Base-by-base conservation (phyloP, 2,797 vertebrate species). In the Anguilla marmorata region DNA sequence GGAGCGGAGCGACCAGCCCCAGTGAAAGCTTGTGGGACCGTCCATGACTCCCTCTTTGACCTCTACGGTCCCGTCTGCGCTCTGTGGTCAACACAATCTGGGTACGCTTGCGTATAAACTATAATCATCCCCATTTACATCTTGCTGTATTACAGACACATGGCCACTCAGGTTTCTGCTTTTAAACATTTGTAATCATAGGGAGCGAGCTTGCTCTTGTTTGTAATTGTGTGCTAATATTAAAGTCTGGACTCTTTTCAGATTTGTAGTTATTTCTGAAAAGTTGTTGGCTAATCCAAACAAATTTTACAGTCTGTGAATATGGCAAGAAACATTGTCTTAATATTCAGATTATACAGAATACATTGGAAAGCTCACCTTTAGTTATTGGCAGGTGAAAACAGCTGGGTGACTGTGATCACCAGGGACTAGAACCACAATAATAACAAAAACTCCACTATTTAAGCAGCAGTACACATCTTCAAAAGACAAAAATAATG, bases 111-210 rank as follows among this genome's bases (percentile, higher is more conserved):
- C 89, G 88, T 91, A 92, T 89, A 91, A 90, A 93, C 93, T 95
- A 94, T 96, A 96, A 96, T 96, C 95, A 94, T 94, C 92, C 93
- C 93, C 92, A 90, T 94, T 92, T 94, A 93, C 92, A 91, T 93
- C 90, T 93, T 90, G 92, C 90, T 90, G 93, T 93, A 94, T 95
- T 94, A 96, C 94, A 95, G 94, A 90, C 90, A 90, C 86, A 90
- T 92, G 88, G 50, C 58, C 83, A 33, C 83, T 54, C 79, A 52
- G 79, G 79, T 88, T 92, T 94, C 94, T 88, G 60, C 58, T 93
- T 93, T 93, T 89, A 87, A 91, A 93, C 90, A 90, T 85, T 85
- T 94, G 90, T 95, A 95, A 95, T 95, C 93, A 94, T 90, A 94
- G 93, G 91, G 92, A 92, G 92, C 92, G 90, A 91, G 90, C 90